Base-by-base conservation (phyloP, 2,888 invertebrate genomes). In the Lochmaea crataegi region DNA sequence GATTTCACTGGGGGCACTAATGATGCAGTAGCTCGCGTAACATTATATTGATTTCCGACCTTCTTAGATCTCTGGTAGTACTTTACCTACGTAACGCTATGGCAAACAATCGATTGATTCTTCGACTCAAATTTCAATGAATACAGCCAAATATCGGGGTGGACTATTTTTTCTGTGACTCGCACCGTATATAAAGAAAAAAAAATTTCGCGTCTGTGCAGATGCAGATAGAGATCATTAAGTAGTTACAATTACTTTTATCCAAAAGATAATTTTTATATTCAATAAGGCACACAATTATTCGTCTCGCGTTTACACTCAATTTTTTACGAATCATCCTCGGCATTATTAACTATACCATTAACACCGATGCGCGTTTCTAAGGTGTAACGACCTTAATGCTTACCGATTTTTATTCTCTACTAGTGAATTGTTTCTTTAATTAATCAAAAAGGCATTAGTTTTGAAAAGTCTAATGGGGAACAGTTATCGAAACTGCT, bases 371-470 rank as follows among this genome's bases (percentile, higher is more conserved):
- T 60, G 38, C 60, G 14, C 45, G 14, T 12, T n/a, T 60, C 60
- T 60, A 60, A 14, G 60, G 60, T 60, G 60, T 60, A 60, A 60
- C 38, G 60, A 60, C 60, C 60, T 60, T n/a, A 38, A 60, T 60
- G 60, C 60, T 60, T 60, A 14, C 60, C 38, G 38, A 38, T 32
- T 60, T 60, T 60, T 45, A 45, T 45, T 45, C 45, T 45, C 45
- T 14, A 11, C 11, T 58, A 32, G 12, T n/a, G 38, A 60, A 60
- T 60, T 60, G 60, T 60, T 60, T 38, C 38, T 60, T 60, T 60
- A 38, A 60, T 60, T 38, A 60, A 60, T 60, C 60, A 60, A 60
- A 60, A 60, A 60, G 60, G 60, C 60, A 60, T 60, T 60, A 60
- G 60, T n/a, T 60, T 60, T 60, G 60, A 38, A 32, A n/a, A 32